Base-by-base conservation (phyloP, 37 sponge, comb jelly and placozoan species). In the Petrosia ficiformis region DNA sequence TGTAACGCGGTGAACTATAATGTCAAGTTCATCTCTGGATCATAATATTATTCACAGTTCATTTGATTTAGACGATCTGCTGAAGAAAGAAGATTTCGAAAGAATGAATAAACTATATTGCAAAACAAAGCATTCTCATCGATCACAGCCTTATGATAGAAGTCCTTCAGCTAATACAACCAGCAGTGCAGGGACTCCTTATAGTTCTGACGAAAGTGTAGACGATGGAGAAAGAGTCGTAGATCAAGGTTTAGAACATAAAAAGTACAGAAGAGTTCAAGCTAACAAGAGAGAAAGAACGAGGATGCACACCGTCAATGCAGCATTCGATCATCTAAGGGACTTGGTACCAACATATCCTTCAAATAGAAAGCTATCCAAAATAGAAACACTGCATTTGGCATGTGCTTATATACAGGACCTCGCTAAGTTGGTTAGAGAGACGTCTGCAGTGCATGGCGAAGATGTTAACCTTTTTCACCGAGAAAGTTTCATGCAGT, bases 261-360 rank as follows among this genome's bases (percentile, higher is more conserved):
- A 44, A 6, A 52, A 44, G 40, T 37, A 52, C 30, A 89, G 89
- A 39, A 76, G 96, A 39, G 39, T 78, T 30, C 82, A 82, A 1
- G 96, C 96, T 19, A 95, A 95, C 79, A 79, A 70, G 21, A 76
- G 96, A 34, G 96, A 95, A 72, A 75, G 96, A 30, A 86, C 74
- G 25, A 68, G 96, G n/a, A 95, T 95, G 96, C 88, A 91, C 73
- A 85, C 89, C 14, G 88, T 95, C 38, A 95, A 95, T 77, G 76
- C 72, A 30, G 96, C 96, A 4, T 95, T 95, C 58, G 96, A 95
- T 66, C 71, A 80, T 65, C 84, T 95, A 32, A 72, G 96, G 39
- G 85, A 83, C 39, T 67, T 91, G 42, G 93, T 95, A 39, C 96
- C 96, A 33, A 84, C 87, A 24, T 95, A 95, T 63, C 96, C 96